Evolutionary conservation across 2,113 vertebrate species (phyloP).

Genomic region (Phalacrocorax brasilianus): DNA sequence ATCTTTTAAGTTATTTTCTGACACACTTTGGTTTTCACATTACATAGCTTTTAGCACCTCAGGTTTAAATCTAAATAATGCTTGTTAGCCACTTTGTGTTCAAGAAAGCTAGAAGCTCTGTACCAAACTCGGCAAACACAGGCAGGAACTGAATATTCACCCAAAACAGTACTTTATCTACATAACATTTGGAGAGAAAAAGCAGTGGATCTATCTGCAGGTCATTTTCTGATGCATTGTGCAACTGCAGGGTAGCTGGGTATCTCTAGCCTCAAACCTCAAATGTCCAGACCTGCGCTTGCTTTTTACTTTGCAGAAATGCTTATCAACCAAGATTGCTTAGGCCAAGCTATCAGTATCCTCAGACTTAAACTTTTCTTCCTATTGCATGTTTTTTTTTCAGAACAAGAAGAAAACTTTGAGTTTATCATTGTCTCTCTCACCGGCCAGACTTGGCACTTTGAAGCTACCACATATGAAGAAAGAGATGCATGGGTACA

Average conservation of each 20-base stretch:
- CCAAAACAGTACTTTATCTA: not conserved
- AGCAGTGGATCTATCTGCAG: not conserved
- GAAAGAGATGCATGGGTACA: constrained; percentile 96
- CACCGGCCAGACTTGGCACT: constrained; percentile 97
- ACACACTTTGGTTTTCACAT: not conserved
- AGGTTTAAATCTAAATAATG: not conserved
- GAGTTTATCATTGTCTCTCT: constrained; percentile 98
- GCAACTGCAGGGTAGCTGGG: not conserved
- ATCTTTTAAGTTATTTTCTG: not conserved
- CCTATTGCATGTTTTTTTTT: not conserved
- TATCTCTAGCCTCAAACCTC: not conserved
- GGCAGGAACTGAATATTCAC: not conserved
- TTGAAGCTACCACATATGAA: constrained; percentile 93
- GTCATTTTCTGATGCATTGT: not conserved
- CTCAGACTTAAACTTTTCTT: not conserved
- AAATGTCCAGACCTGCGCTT: not conserved
- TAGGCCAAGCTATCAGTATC: not conserved
- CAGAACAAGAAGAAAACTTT: constrained; percentile 98
- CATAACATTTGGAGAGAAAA: not conserved
- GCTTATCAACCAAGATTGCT: not conserved
- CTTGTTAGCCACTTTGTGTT: not conserved
- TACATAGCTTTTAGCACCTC: not conserved
- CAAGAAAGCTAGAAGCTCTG: fast-evolving
- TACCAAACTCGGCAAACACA: not conserved
- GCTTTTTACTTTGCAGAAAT: not conserved